Evolutionary conservation across 23 tunicate genomes (phyloP), one percentile per base, ranked within the genome.

Genomic region (Oikopleura vanhoeffeni): DNA sequence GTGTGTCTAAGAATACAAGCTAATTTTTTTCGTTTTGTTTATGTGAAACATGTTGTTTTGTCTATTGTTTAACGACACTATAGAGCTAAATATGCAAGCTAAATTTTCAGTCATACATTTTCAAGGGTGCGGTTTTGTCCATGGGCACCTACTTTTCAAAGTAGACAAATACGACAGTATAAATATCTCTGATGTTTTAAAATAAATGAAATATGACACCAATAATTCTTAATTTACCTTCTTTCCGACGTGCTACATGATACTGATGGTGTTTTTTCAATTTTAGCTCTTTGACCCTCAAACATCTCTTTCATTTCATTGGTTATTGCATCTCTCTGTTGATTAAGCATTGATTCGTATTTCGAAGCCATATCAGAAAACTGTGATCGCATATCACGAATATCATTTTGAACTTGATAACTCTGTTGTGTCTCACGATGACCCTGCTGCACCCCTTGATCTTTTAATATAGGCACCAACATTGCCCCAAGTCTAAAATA

Each of bases 381-480:
- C 35, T 71, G 79, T 18, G 38, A 24, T 71, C 79, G 79, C 79
- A 71, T 18, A 13, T 71, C 79, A 2, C 35, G 27, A 18, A 71
- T 18, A 13, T 71, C 79, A 18, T 13, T 71, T 30, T 71, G 79
- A 33, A 71, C 35, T 32, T 71, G 79, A 71, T 71, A 71, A 32
- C 35, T 71, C 35, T 71, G 79, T 2, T 18, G 34, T 38, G 32
- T 71, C 32, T 71, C 79, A 2, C 79, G 79, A 32, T 71, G 79
- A 30, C 79, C 79, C 35, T 71, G 79, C 35, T 71, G 79, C 27
- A 71, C 35, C 2, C 79, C 79, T 38, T 71, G 79, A 71, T 71
- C 79, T 71, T 71, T 71, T 71, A 71, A 13, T 2, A 71, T 71
- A 2, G 79, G 79, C 79, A 71, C 79, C 27, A 71, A 2, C 79